A percentile compares a stretch with the other conserved stretches of the same genome.
These are phyloP conservation scores for Conus ventricosus DNA, from an alignment of 1,140 invertebrate species.

Conservation along the genomic window DNA sequence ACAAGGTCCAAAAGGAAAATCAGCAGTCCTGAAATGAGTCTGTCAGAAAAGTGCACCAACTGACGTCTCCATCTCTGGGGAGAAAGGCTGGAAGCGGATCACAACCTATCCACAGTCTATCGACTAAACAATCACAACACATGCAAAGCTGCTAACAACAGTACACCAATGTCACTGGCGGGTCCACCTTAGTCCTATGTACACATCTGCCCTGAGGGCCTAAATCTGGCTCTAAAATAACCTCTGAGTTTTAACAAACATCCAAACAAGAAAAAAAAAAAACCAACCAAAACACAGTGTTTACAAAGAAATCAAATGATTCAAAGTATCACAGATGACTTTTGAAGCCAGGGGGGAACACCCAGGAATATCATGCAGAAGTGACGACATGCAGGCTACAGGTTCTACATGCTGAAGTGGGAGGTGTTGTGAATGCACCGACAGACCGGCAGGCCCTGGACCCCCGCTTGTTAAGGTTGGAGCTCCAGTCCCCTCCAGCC, in stretches of 20 bases:
- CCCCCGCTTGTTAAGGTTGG: too few species aligned
- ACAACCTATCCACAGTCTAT: constrained; percentile 6
- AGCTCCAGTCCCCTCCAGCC: too few species aligned
- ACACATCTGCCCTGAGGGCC: background rate
- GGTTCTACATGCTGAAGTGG: background rate
- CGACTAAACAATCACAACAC: background rate
- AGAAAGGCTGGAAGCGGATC: background rate
- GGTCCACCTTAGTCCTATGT: background rate
- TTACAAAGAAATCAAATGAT: background rate
- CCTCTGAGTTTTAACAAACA: background rate
- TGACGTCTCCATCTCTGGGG: background rate
- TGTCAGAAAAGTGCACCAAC: background rate
- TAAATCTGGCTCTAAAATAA: background rate
- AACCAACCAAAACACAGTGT: background rate
- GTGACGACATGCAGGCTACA: background rate
- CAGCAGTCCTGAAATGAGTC: background rate
- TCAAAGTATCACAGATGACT: constrained; percentile 13
- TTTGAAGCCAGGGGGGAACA: background rate
- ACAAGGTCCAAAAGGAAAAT: background rate
- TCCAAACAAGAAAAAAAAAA: background rate
- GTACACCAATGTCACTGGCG: background rate
- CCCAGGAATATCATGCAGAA: background rate
- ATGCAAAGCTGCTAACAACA: background rate
- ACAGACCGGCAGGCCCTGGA: too few species aligned
- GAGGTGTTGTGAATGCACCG: too few species aligned